Percentiles rank a stretch among this genome's conserved stretches.
These are phyloP conservation scores for Mesoclemmys tuberculata DNA, from an alignment of 2,113 vertebrate species.

Conservation along the genomic window DNA sequence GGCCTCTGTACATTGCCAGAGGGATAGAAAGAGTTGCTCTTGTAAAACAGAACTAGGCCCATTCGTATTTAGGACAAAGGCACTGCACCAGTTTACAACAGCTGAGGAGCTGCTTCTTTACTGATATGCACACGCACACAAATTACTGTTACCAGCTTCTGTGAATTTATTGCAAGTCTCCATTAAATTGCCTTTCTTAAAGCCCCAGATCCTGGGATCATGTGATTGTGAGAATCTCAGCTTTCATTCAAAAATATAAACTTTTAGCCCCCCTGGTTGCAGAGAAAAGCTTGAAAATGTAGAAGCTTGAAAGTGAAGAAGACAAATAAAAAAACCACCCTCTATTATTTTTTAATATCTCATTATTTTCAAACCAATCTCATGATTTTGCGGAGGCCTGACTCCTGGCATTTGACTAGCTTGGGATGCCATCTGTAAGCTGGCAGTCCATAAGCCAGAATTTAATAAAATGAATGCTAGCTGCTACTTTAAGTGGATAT, in stretches of 20 bases:
- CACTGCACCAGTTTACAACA: not conserved
- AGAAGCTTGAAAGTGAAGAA: not conserved
- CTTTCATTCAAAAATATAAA: not conserved
- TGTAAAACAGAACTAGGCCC: not conserved
- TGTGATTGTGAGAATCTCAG: not conserved
- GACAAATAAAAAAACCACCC: not conserved
- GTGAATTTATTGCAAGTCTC: not conserved
- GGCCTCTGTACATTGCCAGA: not conserved
- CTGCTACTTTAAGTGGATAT: not conserved
- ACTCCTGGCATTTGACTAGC: not conserved
- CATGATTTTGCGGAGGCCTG: not conserved
- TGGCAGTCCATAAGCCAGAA: not conserved
- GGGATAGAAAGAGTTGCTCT: not conserved
- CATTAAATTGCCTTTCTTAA: not conserved
- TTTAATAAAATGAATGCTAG: not conserved
- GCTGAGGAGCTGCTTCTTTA: not conserved
- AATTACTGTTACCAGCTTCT: not conserved
- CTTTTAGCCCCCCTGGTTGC: not conserved
- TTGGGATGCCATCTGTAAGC: not conserved
- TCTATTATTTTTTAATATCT: not conserved
- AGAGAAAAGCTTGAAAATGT: not conserved
- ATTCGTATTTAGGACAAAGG: not conserved
- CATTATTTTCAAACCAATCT: not conserved
- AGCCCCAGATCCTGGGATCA: not conserved
- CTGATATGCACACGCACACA: not conserved